Percentiles rank a stretch among this genome's conserved stretches.
These are phyloP conservation scores for Pantherophis alleghaniensis DNA, from an alignment of 2,797 vertebrate genomes.

Conservation along the genomic window DNA sequence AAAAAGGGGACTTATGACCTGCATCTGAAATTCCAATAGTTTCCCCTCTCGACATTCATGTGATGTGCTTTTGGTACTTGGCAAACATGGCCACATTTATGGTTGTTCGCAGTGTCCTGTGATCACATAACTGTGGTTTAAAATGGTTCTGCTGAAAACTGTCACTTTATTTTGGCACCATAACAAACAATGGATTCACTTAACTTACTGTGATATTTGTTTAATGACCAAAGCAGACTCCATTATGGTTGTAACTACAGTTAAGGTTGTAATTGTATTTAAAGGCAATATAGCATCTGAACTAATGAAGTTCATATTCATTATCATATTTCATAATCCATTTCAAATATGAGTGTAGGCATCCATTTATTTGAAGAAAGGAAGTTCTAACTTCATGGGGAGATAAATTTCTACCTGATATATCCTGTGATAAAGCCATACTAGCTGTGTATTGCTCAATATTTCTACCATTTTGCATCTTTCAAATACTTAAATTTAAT, in stretches of 20 bases:
- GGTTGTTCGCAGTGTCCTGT: no score
- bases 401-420: background rate
- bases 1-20: background rate
- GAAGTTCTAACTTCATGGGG: background rate
- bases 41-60: accelerated
- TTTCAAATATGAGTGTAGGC: background rate
- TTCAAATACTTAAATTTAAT: background rate
- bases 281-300: background rate
- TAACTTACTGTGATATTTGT: background rate
- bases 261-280: background rate
- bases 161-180: background rate
- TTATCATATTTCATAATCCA: background rate
- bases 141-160: background rate
- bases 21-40: background rate
- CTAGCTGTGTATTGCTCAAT: background rate
- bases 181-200: no score
- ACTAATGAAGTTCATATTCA: background rate
- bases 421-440: background rate
- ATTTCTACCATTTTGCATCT: background rate
- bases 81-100: background rate
- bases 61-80: background rate
- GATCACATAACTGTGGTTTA: background rate
- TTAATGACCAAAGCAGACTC: background rate
- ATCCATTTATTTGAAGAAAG: background rate
- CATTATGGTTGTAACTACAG: background rate